phyloP scores from a whole-genome alignment of 2,113 vertebrate species.

The Sporophila hypoxantha region DNA sequence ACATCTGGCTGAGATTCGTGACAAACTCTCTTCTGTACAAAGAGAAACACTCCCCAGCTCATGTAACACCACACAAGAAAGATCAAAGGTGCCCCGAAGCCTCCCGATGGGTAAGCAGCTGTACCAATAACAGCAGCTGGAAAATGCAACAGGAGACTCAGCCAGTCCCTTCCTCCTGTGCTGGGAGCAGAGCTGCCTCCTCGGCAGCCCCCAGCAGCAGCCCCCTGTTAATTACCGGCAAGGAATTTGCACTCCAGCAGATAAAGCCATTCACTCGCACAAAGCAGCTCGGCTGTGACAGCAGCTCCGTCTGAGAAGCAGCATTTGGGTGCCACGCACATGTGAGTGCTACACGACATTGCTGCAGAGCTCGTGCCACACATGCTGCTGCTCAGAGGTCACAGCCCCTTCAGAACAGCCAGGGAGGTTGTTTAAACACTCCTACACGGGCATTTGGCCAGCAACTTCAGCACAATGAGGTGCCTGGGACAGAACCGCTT shows the following conservation, averaged over 20 bases:
- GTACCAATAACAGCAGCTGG: conserved; percentile 44
- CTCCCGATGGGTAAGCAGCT: conserved; percentile 44
- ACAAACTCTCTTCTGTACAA: conserved; percentile 6
- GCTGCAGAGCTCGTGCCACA: neutral
- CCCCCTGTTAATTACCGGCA: conserved; percentile 30
- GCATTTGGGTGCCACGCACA: neutral
- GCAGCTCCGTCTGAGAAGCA: neutral
- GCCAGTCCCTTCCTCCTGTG: neutral
- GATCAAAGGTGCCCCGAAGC: conserved; percentile 31
- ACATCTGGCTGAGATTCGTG: neutral
- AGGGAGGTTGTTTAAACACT: neutral
- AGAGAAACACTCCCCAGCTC: conserved; percentile 13
- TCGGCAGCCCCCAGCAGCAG: conserved; percentile 4
- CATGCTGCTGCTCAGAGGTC: neutral
- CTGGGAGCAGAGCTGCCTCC: neutral
- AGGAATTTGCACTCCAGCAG: conserved; percentile 40
- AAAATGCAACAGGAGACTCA: conserved; percentile 18
- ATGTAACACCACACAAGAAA: conserved; percentile 13
- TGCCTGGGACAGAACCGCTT: neutral
- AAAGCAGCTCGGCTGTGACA: neutral
- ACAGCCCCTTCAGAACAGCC: neutral
- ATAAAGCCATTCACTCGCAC: conserved; percentile 5
- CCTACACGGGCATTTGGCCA: neutral
- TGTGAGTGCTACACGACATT: accelerated
- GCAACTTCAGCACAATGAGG: neutral